Evolutionary conservation across 2,113 vertebrate genomes (phyloP).

Genomic region (Paraplagusia blochii): DNA sequence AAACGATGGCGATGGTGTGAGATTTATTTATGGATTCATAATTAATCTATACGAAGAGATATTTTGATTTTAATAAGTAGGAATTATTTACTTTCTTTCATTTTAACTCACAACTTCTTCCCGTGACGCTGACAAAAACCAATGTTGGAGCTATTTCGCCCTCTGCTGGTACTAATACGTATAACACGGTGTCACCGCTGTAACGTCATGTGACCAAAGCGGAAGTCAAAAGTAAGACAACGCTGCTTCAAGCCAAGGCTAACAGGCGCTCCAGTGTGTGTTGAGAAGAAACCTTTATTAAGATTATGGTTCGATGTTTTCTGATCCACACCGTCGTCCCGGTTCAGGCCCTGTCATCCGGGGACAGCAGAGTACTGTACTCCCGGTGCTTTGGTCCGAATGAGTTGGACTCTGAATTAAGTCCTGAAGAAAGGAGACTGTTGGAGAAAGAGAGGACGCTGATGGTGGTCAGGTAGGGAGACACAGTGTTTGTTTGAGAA

Average conservation of each 20-base stretch:
- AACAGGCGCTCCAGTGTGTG: not conserved
- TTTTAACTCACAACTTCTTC: too few species aligned
- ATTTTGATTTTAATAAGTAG: too few species aligned
- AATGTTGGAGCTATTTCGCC: constrained; percentile 14
- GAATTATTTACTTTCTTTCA: too few species aligned
- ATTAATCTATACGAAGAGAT: not conserved
- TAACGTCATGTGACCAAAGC: constrained; percentile 57
- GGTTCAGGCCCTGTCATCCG: constrained; percentile 56
- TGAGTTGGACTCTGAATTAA: constrained; percentile 19
- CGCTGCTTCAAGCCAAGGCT: not conserved
- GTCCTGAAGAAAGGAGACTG: constrained; percentile 59
- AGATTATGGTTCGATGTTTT: constrained; percentile 73
- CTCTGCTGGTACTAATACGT: constrained; percentile 25
- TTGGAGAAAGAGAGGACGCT: constrained; percentile 63
- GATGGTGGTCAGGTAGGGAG: constrained; percentile 62
- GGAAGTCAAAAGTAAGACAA: constrained; percentile 38
- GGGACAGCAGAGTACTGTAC: constrained; percentile 70
- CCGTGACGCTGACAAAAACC: too few species aligned
- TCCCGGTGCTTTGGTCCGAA: constrained; percentile 71
- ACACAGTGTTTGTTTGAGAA: not conserved
- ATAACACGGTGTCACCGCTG: not conserved
- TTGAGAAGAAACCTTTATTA: not conserved
- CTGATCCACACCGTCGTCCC: constrained; percentile 75
- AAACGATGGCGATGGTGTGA: too few species aligned
- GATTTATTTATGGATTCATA: too few species aligned